phyloP scores from a whole-genome alignment of 1,140 invertebrate species.

The Drosophila ercepeae region DNA sequence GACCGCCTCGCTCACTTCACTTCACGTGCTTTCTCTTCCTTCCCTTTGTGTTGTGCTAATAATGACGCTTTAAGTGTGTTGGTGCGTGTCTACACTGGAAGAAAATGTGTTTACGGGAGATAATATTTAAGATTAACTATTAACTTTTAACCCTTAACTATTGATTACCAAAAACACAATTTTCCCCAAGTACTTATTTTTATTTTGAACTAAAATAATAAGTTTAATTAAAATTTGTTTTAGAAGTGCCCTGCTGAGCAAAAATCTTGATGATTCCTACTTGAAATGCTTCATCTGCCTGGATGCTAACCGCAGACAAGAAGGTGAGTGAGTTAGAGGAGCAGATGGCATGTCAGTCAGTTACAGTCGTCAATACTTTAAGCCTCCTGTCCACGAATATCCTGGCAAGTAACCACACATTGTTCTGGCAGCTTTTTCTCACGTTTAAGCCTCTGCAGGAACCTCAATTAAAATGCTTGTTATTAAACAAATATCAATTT shows the following conservation, averaged over 20 bases:
- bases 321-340: not conserved
- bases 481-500: conserved; percentile 73
- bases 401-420: conserved; percentile 31
- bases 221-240: not conserved
- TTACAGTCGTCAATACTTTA: conserved; percentile 37
- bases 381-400: not conserved
- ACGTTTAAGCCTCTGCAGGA: conserved; percentile 18
- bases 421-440: conserved; percentile 42
- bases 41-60: conserved; percentile 67
- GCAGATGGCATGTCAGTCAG: conserved; percentile 10
- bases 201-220: too few species aligned
- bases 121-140: not conserved
- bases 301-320: conserved; percentile 37
- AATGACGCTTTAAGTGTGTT: conserved; percentile 70
- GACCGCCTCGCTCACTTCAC: conserved; percentile 1
- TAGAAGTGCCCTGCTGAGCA: not conserved
- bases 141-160: too few species aligned
- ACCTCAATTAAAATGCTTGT: conserved; percentile 60
- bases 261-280: conserved; percentile 13
- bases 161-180: too few species aligned
- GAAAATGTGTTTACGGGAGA: not conserved
- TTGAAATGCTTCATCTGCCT: conserved; percentile 58
- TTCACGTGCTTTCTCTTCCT: conserved; percentile 11
- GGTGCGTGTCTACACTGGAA: conserved; percentile 21
- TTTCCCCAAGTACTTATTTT: too few species aligned